Percentiles rank a stretch among this genome's conserved stretches.
Conservation (phyloP, 2,797 vertebrate genomes). For the Lerista edwardsae region DNA sequence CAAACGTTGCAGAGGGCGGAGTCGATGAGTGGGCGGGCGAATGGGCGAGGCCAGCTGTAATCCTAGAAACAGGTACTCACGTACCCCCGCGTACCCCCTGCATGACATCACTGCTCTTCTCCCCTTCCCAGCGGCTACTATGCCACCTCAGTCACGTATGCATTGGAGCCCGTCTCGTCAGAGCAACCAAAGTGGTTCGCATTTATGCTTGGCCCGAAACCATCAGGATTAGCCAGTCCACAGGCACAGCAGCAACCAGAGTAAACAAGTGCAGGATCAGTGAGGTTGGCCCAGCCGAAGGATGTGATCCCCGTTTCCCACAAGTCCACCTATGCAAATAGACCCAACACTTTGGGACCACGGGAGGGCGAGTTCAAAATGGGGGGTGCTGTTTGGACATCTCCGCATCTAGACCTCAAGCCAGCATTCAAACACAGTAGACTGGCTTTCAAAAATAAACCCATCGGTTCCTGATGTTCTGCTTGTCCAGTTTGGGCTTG, state of each 20-base stretch:
- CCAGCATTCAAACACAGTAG: background rate
- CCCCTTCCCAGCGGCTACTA: too few species aligned
- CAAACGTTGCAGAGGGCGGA: too few species aligned
- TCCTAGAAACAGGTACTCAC: too few species aligned
- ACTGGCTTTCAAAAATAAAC: background rate
- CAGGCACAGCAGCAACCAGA: too few species aligned
- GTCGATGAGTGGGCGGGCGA: too few species aligned
- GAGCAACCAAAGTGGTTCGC: background rate
- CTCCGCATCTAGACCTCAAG: background rate
- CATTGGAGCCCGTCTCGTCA: background rate
- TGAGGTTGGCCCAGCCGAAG: background rate
- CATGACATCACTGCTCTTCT: too few species aligned
- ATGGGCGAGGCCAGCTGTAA: too few species aligned
- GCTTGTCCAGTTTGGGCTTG: background rate
- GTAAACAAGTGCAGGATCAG: background rate
- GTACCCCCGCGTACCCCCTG: too few species aligned
- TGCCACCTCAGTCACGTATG: background rate
- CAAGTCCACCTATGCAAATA: slow-evolving; percentile 30
- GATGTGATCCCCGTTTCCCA: background rate
- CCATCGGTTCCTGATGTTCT: background rate
- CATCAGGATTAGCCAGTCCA: background rate
- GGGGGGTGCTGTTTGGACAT: background rate
- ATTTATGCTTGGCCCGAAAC: background rate
- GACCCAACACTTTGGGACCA: background rate
- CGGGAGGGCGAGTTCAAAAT: background rate